phyloP scores from a whole-genome alignment of 2,113 vertebrate genomes.

The Clupea harengus region DNA sequence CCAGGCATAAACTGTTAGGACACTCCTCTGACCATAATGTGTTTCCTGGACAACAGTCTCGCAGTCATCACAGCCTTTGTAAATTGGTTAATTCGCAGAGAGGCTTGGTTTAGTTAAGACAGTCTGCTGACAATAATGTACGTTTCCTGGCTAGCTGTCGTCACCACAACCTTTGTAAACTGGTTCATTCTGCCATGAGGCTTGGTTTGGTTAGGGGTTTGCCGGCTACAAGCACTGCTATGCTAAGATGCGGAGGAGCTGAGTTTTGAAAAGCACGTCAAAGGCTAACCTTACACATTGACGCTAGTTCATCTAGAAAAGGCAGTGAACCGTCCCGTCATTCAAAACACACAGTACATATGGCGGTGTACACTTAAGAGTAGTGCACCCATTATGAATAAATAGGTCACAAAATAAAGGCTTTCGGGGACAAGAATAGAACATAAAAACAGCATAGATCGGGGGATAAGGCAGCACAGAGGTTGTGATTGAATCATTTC shows the following conservation, averaged over 20 bases:
- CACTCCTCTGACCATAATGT: not conserved
- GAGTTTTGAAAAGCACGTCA: not conserved
- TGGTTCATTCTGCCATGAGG: not conserved
- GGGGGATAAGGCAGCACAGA: not conserved
- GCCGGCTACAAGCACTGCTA: not conserved
- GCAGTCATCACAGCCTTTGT: not conserved
- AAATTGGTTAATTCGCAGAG: not conserved
- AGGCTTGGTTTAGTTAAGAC: not conserved
- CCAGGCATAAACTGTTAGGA: not conserved
- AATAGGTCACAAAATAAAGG: constrained; percentile 25
- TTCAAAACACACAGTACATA: not conserved
- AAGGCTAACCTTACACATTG: not conserved
- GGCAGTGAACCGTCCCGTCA: not conserved
- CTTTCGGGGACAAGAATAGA: not conserved
- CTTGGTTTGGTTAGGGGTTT: not conserved
- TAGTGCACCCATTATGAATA: constrained; percentile 20
- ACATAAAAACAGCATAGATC: constrained; percentile 14
- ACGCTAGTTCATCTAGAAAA: not conserved
- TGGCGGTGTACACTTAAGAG: not conserved
- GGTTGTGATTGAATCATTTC: not conserved
- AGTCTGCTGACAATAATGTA: not conserved
- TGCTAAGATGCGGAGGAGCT: not conserved
- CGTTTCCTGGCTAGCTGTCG: not conserved
- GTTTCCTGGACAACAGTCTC: not conserved
- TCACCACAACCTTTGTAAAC: not conserved